Base-by-base conservation (phyloP, 2,888 invertebrate genomes). In the Pachydiplax longipennis region DNA sequence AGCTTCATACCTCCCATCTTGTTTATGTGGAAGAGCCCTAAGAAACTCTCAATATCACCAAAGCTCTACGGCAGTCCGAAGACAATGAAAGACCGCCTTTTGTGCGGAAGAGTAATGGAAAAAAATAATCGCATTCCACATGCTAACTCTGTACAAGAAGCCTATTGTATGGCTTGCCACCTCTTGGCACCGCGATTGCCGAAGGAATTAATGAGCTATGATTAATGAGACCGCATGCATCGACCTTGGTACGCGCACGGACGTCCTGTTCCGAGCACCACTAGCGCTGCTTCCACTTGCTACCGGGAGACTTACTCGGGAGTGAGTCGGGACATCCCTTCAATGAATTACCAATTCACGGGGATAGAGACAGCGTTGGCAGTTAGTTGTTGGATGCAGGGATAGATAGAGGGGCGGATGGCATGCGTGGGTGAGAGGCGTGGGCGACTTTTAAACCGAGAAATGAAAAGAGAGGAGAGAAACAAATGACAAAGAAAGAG, bases 261-360 rank as follows among this genome's bases (percentile, higher is more conserved):
- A 18, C 80, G 35, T 31, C 80, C 31, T 25, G 80, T 25, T 80
- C 35, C 31, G 35, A 35, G 80, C 10, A 35, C 18, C 18, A 37
- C 35, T 13, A 18, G 12, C 31, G 31, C 35, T 35, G 18, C 37
- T 37, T 80, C 31, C 15, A 37, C 37, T 13, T 22, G 40, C 40
- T 18, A 37, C 40, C 40, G 37, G 87, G 10, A 87, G 37, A 61
- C 22, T 12, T 18, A 53, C 48, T 53, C 48, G 31, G 25, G 25
- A 22, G 83, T 22, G 35, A 4, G 31, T 35, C 35, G 15, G 8
- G 87, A 87, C 87, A 12, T 87, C 83, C 25, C 83, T 48, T 87
- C 61, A 61, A 87, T 87, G 87, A 87, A 87, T 87, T 87, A 87
- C 87, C 87, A 87, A 87, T 87, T 61, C 87, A 12, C 87, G 87